Evolutionary conservation across 2,888 invertebrate species (phyloP).

Genomic region (Drosophila anomalata): DNA sequence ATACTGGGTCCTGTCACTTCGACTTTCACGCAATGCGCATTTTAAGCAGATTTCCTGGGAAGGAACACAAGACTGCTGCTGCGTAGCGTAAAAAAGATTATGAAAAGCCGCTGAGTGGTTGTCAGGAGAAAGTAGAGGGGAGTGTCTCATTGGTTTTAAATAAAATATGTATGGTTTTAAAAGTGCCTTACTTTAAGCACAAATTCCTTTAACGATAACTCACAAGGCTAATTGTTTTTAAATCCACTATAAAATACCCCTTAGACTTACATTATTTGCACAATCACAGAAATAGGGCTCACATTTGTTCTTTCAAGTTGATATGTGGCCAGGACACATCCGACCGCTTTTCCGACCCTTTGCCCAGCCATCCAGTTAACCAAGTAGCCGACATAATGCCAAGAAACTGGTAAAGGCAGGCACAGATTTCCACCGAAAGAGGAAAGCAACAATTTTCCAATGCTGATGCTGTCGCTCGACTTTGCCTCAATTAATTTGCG

Average conservation of each 20-base stretch:
- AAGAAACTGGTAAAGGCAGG: constrained; percentile 25
- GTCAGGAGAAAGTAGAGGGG: constrained; percentile 3
- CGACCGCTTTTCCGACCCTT: constrained; percentile 65
- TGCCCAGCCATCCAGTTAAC: constrained; percentile 46
- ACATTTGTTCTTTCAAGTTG: constrained; percentile 16
- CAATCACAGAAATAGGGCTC: constrained; percentile 45
- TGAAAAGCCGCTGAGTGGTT: constrained; percentile 41
- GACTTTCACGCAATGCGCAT: constrained; percentile 57
- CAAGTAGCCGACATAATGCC: constrained; percentile 20
- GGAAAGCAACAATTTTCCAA: constrained; percentile 45
- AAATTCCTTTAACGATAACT: not conserved
- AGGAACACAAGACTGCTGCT: constrained; percentile 1
- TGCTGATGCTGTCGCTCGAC: constrained; percentile 24
- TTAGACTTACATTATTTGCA: constrained; percentile 2
- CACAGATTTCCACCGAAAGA: constrained; percentile 36
- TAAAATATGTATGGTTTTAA: constrained; percentile 9
- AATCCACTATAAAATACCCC: not conserved
- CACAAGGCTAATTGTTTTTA: not conserved
- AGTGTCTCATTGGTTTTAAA: constrained; percentile 13
- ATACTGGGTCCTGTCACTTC: constrained; percentile 14
- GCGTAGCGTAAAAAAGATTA: constrained; percentile 23
- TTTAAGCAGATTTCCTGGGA: constrained; percentile 60
- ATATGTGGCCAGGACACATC: constrained; percentile 51
- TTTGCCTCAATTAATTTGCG: constrained; percentile 74
- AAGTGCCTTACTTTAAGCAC: not conserved